phyloP scores from a whole-genome alignment of 1,140 invertebrate species.

The Lethocerus indicus region DNA sequence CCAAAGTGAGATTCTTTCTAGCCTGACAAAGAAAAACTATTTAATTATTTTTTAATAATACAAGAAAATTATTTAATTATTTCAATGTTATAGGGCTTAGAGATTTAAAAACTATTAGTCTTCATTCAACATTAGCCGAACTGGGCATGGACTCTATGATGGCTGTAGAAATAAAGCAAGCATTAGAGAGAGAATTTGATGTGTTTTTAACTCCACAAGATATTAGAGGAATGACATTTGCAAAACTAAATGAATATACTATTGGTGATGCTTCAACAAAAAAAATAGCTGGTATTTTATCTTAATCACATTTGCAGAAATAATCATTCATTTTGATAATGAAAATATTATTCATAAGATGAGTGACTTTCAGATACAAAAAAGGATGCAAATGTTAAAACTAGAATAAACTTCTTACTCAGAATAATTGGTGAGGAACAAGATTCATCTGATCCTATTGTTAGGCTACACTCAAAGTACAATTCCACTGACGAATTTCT shows the following conservation, averaged over 20 bases:
- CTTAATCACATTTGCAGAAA: neutral
- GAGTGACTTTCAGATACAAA: neutral
- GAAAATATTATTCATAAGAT: neutral
- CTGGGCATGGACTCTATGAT: slow-evolving; percentile 70
- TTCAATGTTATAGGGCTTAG: slow-evolving; percentile 24
- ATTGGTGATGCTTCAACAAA: slow-evolving; percentile 13
- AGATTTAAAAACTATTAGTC: slow-evolving; percentile 35
- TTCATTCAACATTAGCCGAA: slow-evolving; percentile 54
- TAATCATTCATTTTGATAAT: neutral
- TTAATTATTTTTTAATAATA: neutral
- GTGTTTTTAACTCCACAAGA: slow-evolving; percentile 60
- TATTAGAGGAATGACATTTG: slow-evolving; percentile 40
- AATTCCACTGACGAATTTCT: neutral
- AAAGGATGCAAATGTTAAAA: slow-evolving; percentile 1
- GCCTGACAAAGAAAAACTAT: too few species aligned
- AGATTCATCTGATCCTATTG: slow-evolving; percentile 24
- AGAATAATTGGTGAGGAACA: slow-evolving; percentile 36
- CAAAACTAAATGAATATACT: slow-evolving; percentile 30
- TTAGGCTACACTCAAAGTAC: slow-evolving; percentile 26
- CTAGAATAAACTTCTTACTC: slow-evolving; percentile 30
- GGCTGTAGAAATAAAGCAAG: slow-evolving; percentile 72
- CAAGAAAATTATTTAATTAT: neutral
- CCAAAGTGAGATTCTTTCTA: too few species aligned
- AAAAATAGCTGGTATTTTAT: neutral
- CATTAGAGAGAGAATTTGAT: slow-evolving; percentile 66